Percentiles rank a stretch among this genome's conserved stretches.
Evolutionary conservation across 2,113 vertebrate genomes (phyloP).

Genomic region (Piaya cayana): DNA sequence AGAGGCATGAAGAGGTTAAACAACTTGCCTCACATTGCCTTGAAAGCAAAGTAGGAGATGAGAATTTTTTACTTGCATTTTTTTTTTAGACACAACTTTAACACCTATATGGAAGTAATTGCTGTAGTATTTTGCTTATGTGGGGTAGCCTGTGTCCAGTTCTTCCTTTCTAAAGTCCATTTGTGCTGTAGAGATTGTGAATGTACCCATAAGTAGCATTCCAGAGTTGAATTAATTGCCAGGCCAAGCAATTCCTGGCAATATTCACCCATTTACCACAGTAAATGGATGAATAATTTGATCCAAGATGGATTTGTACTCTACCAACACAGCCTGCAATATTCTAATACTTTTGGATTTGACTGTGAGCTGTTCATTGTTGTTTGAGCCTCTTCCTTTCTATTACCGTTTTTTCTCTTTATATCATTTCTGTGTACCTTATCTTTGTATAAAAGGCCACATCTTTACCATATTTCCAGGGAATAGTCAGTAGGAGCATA

Average conservation of each 20-base stretch:
- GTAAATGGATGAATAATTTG: conserved; percentile 54
- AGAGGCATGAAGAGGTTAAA: neutral
- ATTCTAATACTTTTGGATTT: conserved; percentile 59
- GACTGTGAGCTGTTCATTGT: conserved; percentile 53
- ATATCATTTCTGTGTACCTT: conserved; percentile 35
- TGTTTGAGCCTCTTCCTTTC: conserved; percentile 57
- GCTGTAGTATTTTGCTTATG: neutral
- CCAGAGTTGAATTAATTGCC: conserved; percentile 58
- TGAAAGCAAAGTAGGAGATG: neutral
- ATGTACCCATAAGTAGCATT: conserved; percentile 1
- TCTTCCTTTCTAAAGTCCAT: neutral
- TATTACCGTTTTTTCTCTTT: conserved; percentile 58
- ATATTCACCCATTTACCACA: no score
- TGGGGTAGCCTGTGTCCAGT: neutral
- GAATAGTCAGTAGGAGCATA: neutral
- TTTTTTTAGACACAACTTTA: neutral
- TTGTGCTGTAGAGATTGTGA: conserved; percentile 22
- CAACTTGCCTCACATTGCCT: neutral
- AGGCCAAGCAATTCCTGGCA: conserved; percentile 5
- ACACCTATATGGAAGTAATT: neutral
- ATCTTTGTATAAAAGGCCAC: conserved; percentile 49
- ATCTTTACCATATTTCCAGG: conserved; percentile 51
- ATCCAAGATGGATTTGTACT: conserved; percentile 59
- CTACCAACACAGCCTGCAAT: conserved; percentile 51
- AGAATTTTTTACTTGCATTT: neutral